Evolutionary conservation across 2,113 vertebrate genomes (phyloP), one percentile per base, ranked within the genome.

Genomic region (Cephalopterus ornatus): DNA sequence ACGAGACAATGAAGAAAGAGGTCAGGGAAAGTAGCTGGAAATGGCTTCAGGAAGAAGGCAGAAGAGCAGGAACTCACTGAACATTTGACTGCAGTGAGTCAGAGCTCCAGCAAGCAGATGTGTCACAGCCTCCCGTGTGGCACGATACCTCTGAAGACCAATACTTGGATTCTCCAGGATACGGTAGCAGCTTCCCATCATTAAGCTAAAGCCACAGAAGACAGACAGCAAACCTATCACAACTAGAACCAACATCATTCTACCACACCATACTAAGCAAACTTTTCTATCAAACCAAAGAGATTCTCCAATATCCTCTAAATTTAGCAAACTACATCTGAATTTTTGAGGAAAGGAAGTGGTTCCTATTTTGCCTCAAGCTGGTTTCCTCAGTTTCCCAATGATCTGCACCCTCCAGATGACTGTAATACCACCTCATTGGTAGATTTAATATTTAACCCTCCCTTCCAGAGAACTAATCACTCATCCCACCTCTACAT

Each of bases 111-210:
- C 99, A 8, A 99, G 97, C 30, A 99, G 97, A 81, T 98, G 98
- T 14, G 98, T 98, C 63, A 98, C 96, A 42, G 98, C 96, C 46
- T 99, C 99, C 80, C 99, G 98, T 3, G 98, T 98, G 67, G 97
- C 80, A 74, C 99, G 99, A 96, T 98, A 98, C 97, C 98, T 99
- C 89, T 99, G 98, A 37, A 98, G 98, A 83, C 98, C 63, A 4
- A 99, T 99, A 33, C 97, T 98, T 42, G 99, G 98, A 77, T 99
- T 99, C 97, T 99, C 99, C 83, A 99, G 96, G 23, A 99, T 98
- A 94, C 98, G 99, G 96, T 99, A 99, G 95, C 99, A 99, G 93
- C 98, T 99, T 78, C 99, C 99, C 3, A 98, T 99, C 84, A 99
- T 97, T 97, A 99, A 98, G 94, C 99, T 99, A 79, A 94, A 89